A percentile compares a stretch with the other conserved stretches of the same genome.
Evolutionary conservation across 2,888 invertebrate genomes (phyloP).

Genomic region (Drosophila leonis): DNA sequence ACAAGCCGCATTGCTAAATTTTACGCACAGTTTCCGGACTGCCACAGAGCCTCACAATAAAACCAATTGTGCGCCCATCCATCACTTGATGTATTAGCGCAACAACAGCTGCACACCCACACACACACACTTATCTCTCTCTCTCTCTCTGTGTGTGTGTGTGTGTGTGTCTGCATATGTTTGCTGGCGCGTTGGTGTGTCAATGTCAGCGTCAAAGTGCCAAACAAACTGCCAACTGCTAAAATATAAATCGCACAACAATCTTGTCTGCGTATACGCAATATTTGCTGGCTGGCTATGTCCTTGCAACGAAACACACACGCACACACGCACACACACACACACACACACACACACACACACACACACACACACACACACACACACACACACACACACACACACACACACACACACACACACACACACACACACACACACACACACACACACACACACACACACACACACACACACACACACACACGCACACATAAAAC

Average conservation of each 20-base stretch:
- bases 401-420: not conserved
- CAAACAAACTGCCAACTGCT: constrained; percentile 52
- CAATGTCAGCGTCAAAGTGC: constrained; percentile 58
- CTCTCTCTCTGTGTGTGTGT: not conserved
- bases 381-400: not conserved
- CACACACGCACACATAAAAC: no score
- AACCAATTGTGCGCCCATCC: constrained; percentile 54
- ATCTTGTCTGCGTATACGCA: constrained; percentile 58
- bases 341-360: not conserved
- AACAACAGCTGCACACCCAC: constrained; percentile 18
- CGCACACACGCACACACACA: not conserved
- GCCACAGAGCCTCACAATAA: constrained; percentile 15
- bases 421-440: not conserved
- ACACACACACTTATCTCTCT: not conserved
- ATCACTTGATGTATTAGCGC: constrained; percentile 48
- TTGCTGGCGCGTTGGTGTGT: constrained; percentile 36
- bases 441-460: not conserved
- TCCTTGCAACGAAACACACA: constrained; percentile 27
- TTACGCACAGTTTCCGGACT: constrained; percentile 58
- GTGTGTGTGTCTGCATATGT: constrained; percentile 10
- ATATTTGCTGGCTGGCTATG: constrained; percentile 35
- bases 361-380: not conserved
- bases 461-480: not conserved
- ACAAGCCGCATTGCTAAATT: constrained; percentile 48
- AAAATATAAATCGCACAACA: constrained; percentile 55